A percentile compares a stretch with the other conserved stretches of the same genome.
phyloP scores from a whole-genome alignment of 92 coral and sea anemone genomes.

The Diadumene lineata region DNA sequence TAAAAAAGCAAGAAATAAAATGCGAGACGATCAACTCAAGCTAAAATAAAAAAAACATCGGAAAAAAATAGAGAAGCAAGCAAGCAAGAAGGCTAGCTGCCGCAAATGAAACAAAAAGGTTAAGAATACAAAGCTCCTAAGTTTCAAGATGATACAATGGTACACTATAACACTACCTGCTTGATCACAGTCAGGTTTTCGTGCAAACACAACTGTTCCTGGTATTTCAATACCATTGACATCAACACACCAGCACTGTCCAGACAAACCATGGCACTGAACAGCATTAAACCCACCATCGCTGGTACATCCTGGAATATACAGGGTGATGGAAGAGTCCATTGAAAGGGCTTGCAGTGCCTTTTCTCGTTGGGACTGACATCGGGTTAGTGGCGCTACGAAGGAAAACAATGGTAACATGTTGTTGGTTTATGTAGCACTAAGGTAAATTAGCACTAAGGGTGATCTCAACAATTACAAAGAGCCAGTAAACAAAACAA shows the following conservation, averaged over 20 bases:
- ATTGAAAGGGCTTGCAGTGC: slow-evolving; percentile 13
- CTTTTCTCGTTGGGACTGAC: slow-evolving; percentile 37
- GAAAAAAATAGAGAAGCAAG: too few relatives aligned
- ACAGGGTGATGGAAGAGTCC: slow-evolving; percentile 33
- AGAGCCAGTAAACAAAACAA: too few relatives aligned
- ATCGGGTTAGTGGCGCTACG: slow-evolving; percentile 50
- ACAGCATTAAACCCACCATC: slow-evolving; percentile 69
- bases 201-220: slow-evolving; percentile 63
- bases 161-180: not conserved
- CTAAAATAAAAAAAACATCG: too few relatives aligned
- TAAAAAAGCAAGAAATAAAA: too few relatives aligned
- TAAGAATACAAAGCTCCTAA: too few relatives aligned
- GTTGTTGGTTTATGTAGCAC: too few relatives aligned
- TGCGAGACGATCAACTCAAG: not conserved
- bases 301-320: slow-evolving; percentile 65
- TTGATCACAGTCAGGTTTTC: slow-evolving; percentile 60
- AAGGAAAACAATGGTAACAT: too few relatives aligned
- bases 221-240: slow-evolving; percentile 75
- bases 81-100: too few relatives aligned
- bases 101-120: too few relatives aligned
- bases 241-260: slow-evolving; percentile 96
- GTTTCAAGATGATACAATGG: too few relatives aligned
- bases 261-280: slow-evolving; percentile 78
- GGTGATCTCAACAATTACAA: too few relatives aligned
- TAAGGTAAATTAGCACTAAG: too few relatives aligned